A percentile compares a stretch with the other conserved stretches of the same genome.
phyloP scores from a whole-genome alignment of 2,888 invertebrate genomes.

The Platycheirus albimanus region DNA sequence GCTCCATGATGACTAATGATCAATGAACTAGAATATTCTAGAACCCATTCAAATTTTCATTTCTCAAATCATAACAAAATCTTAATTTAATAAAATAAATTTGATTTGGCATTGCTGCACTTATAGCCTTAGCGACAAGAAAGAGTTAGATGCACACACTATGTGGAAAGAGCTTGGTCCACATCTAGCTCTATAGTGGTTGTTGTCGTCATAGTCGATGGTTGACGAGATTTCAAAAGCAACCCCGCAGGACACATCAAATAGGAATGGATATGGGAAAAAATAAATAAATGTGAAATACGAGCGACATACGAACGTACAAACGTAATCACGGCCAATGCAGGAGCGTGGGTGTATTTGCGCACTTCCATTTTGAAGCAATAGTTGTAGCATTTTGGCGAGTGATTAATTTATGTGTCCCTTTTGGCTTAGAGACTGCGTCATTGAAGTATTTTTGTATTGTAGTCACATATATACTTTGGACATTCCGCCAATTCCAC shows the following conservation, averaged over 20 bases:
- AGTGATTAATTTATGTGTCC: slow-evolving; percentile 62
- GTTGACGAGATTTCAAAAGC: slow-evolving; percentile 69
- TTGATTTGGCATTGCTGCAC: no score
- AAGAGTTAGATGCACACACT: no score
- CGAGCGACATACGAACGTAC: background rate
- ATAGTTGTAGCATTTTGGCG: slow-evolving; percentile 34
- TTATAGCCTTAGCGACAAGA: no score
- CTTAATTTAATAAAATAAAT: no score
- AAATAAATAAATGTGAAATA: slow-evolving; percentile 64
- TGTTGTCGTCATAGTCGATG: slow-evolving; percentile 32
- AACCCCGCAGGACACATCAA: slow-evolving; percentile 71
- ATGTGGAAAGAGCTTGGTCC: no score
- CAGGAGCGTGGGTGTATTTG: slow-evolving; percentile 37
- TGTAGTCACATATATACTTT: slow-evolving; percentile 60
- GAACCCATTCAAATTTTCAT: no score
- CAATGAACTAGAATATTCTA: no score
- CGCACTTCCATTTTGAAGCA: slow-evolving; percentile 57
- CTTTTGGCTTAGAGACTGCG: slow-evolving; percentile 37
- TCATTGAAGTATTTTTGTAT: slow-evolving; percentile 55
- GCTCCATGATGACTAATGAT: no score
- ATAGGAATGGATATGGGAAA: slow-evolving; percentile 59
- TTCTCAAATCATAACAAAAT: no score
- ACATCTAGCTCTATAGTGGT: no score
- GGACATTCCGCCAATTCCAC: background rate
- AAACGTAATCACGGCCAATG: slow-evolving; percentile 13